Percentiles rank a stretch among this genome's conserved stretches.
Conservation (phyloP, 2,888 invertebrate species). For the Teinopalpus imperialis region DNA sequence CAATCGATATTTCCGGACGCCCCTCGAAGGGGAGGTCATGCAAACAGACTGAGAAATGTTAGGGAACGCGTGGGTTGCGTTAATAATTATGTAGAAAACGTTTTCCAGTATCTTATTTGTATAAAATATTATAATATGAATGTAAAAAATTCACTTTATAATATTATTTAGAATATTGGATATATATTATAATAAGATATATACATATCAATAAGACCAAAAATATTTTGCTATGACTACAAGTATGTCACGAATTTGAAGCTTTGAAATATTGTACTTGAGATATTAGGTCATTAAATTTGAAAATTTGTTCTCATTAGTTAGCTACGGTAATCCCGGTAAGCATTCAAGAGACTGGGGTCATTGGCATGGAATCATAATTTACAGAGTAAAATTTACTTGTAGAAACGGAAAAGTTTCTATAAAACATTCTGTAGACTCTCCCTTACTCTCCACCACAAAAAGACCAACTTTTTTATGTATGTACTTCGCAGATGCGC, state of each 20-base stretch:
- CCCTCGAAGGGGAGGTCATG: constrained; percentile 39
- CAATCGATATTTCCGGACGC: constrained; percentile 60
- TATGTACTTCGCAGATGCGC: constrained; percentile 50
- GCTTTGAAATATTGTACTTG: too few relatives aligned
- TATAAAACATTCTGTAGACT: constrained; percentile 62
- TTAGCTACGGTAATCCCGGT: constrained; percentile 30
- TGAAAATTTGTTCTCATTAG: too few relatives aligned
- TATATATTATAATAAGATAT: too few relatives aligned
- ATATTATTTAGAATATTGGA: too few relatives aligned
- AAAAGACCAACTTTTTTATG: constrained; percentile 56
- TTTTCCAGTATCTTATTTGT: constrained; percentile 36
- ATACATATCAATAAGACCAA: too few relatives aligned
- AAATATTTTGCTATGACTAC: too few relatives aligned
- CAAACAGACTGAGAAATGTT: constrained; percentile 49
- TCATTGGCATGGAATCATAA: constrained; percentile 58
- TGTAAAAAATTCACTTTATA: too few relatives aligned
- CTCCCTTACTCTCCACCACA: constrained; percentile 41
- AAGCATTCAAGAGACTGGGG: constrained; percentile 25
- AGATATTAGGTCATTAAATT: too few relatives aligned
- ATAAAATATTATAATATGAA: too few relatives aligned
- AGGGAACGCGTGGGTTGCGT: constrained; percentile 47
- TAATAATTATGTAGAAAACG: constrained; percentile 30
- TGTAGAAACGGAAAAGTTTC: constrained; percentile 72
- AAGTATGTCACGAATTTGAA: too few relatives aligned
- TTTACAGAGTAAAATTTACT: constrained; percentile 70